Evolutionary conservation across 2,113 vertebrate genomes (phyloP), one percentile per base, ranked within the genome.

Genomic region (Microtus oregoni): DNA sequence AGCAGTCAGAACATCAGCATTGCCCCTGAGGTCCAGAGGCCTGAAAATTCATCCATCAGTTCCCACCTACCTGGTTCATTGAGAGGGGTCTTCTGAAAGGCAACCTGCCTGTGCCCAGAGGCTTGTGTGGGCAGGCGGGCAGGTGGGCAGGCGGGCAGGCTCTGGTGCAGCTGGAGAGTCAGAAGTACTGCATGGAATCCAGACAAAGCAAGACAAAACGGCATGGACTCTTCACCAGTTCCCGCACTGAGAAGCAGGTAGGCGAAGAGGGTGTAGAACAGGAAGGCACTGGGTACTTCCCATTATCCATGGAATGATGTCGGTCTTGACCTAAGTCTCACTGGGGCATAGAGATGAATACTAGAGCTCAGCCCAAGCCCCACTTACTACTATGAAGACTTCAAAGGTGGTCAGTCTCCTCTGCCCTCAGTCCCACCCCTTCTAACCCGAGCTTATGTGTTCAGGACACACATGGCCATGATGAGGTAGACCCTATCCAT

Each of bases 211-310:
- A 85, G 35, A 81, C 22, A 14, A 47, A 28, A 61, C 35, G 17
- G 13, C 7, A 30, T 32, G 50, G n/a, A 72, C 70, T 7, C 2
- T 1, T 58, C 50, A 13, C 47, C 72, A 15, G 47, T 0, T 10
- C 55, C 65, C 22, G 22, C 28, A 14, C 44, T 19, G 73, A 77
- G 63, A 67, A 67, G 35, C 26, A 58, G 50, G 14, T 9, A 1
- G 73, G 19, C 11, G 0, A 0, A 50, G n/a, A 32, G 15, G 17
- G 11, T 47, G n/a, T 2, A 0, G 79, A 70, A 3, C 4, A 6
- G 70, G 63, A 12, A 19, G 38, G 47, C 44, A 63, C 78, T 0
- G 0, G n/a, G 52, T 41, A 67, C 15, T 41, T 67, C 32, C 17
- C 6, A 8, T 30, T 30, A 12, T 61, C 47, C 30, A 1, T 13